phyloP scores from a whole-genome alignment of 35 echinoderm and acorn worm genomes.

The Heliocidaris tuberculata region DNA sequence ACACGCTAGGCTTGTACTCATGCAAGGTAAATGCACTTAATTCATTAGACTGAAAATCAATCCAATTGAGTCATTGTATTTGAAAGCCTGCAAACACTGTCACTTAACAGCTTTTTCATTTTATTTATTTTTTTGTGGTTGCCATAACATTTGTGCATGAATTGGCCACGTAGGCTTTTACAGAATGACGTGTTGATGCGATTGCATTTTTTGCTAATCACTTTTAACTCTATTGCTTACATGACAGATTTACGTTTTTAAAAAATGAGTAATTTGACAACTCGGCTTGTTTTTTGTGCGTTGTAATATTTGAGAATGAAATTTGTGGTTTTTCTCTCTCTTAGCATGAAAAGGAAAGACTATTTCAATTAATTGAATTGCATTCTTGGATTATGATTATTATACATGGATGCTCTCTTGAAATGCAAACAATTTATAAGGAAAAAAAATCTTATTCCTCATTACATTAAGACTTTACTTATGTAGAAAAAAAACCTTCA shows the following conservation, averaged over 20 bases:
- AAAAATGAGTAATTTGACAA: not conserved
- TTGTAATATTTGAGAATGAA: not conserved
- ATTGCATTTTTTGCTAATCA: not conserved
- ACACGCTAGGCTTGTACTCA: not conserved
- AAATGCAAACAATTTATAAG: no score
- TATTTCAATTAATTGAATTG: no score
- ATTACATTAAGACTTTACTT: no score
- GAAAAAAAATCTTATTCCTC: no score
- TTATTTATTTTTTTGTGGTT: not conserved
- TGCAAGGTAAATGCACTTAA: not conserved
- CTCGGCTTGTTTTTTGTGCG: not conserved
- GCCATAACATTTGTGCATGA: not conserved
- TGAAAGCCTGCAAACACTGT: not conserved
- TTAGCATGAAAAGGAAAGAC: no score
- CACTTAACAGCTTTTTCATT: not conserved
- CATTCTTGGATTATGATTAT: no score
- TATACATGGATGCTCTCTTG: no score
- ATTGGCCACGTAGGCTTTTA: not conserved
- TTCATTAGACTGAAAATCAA: not conserved
- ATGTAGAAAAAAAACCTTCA: no score
- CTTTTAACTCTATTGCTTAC: not conserved
- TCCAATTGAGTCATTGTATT: not conserved
- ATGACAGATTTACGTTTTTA: not conserved
- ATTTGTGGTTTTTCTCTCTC: no score
- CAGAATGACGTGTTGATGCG: not conserved